Base-by-base conservation (phyloP, 2,797 vertebrate species). In the Pangasius larnaudii region DNA sequence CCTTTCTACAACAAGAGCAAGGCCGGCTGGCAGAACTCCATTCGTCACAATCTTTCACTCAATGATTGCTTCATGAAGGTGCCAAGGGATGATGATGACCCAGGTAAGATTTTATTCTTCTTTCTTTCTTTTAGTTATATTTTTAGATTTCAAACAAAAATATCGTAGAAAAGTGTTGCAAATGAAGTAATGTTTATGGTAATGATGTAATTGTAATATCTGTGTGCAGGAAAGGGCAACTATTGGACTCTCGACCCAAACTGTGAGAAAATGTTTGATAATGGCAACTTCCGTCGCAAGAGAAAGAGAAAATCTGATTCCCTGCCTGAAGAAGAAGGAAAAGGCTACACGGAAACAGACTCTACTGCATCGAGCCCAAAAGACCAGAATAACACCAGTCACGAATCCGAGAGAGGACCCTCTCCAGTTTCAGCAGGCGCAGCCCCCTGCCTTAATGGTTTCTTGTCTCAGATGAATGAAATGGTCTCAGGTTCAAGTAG, bases 221-320 rank as follows among this genome's bases (percentile, higher is more conserved):
- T 87, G 56, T 87, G 36, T 53, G 71, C 75, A 99, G 98, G 98
- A 84, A 99, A 99, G 92, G 98, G 98, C 39, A 99, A 98, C 94
- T 99, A 98, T 93, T 99, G 98, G 98, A 99, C 97, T 75, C 93
- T 99, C 90, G 98, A 99, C 86, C 98, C 98, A 0, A 98, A 98
- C 94, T 99, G 98, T 86, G 98, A 99, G 88, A 99, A 99, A 93
- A 98, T 97, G 97, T 99, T 99, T 1, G 98, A 99, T 94, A 99
- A 99, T 0, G 98, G 98, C 87, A 99, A 99, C 94, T 99, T 99
- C 91, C 97, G 98, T 77, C 96, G 98, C 89, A 99, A 97, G 94
- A 96, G 98, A 89, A 99, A 99, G 95, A 98, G 97, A 90, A 99
- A 98, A 93, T 95, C 96, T 0, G 97, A 97, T 1, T 61, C 89